These are phyloP conservation scores for Sebastes oblongus DNA, from an alignment of 2,797 vertebrate genomes.

Conservation along the genomic window DNA sequence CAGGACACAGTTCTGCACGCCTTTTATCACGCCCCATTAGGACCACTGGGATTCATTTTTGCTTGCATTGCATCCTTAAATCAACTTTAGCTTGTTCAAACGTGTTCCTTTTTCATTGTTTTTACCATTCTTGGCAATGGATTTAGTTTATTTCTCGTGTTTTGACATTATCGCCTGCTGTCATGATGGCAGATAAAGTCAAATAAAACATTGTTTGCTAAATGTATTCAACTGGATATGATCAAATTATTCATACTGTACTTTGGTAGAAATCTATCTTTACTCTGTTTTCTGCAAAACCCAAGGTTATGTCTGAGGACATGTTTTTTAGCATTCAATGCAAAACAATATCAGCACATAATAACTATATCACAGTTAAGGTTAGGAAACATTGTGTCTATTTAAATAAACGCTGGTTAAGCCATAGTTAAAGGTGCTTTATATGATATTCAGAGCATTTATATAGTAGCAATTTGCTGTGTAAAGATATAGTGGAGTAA, in stretches of 20 bases:
- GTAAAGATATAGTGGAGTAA: too few relatives aligned
- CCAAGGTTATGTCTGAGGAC: neutral
- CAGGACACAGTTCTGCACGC: conserved; percentile 21
- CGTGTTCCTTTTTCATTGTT: neutral
- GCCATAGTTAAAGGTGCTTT: too few relatives aligned
- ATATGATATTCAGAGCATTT: too few relatives aligned
- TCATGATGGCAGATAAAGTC: neutral
- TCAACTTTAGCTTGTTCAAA: neutral
- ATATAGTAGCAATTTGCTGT: too few relatives aligned
- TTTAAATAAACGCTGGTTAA: too few relatives aligned
- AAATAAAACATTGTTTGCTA: neutral
- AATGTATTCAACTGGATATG: neutral
- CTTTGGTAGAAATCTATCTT: neutral
- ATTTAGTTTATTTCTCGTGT: neutral
- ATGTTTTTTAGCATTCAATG: too few relatives aligned
- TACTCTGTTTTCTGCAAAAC: neutral
- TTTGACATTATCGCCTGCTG: neutral
- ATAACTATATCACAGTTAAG: neutral
- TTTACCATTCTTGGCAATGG: neutral
- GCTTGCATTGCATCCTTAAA: neutral
- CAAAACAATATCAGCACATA: neutral
- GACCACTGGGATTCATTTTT: conserved; percentile 4
- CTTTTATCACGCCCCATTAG: conserved; percentile 26
- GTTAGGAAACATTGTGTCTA: too few relatives aligned
- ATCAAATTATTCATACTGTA: neutral